phyloP scores from a whole-genome alignment of 2,797 vertebrate genomes.

The Ptychobarbus kaznakovi region DNA sequence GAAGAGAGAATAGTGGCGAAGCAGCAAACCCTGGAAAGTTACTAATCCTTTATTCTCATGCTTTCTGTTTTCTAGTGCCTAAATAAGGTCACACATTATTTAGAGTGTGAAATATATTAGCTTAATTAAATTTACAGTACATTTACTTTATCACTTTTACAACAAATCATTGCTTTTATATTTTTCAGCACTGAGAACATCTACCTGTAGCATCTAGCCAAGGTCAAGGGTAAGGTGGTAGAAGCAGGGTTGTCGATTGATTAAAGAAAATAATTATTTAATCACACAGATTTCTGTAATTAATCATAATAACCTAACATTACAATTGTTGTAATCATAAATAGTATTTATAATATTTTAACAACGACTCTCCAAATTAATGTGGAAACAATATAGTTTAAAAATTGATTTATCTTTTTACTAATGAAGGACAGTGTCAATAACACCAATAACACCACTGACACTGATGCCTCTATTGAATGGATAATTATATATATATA shows the following conservation, averaged over 20 bases:
- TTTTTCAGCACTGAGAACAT: not conserved
- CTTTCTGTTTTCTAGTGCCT: not conserved
- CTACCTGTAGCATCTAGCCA: not conserved
- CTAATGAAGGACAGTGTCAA: not conserved
- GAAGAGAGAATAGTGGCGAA: not conserved
- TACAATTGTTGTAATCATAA: not conserved
- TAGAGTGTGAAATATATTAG: slow-evolving; percentile 16
- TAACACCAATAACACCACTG: not conserved
- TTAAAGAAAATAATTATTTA: not conserved
- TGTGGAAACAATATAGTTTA: not conserved
- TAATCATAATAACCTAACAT: not conserved
- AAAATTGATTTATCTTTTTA: not conserved
- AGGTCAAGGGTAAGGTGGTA: not conserved
- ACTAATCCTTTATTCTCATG: slow-evolving; percentile 19
- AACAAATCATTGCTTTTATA: not conserved
- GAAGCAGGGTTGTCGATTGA: not conserved
- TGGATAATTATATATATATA: not conserved
- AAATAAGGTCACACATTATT: not conserved
- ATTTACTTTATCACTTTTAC: slow-evolving; percentile 6
- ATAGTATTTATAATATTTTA: not conserved
- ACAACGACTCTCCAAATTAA: not conserved
- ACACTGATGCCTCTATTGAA: not conserved
- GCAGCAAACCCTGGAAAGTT: slow-evolving; percentile 6
- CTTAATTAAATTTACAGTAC: not conserved
- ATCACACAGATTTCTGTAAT: not conserved